Conservation (phyloP, 2,888 invertebrate species). For the Epistrophella euchroma region DNA sequence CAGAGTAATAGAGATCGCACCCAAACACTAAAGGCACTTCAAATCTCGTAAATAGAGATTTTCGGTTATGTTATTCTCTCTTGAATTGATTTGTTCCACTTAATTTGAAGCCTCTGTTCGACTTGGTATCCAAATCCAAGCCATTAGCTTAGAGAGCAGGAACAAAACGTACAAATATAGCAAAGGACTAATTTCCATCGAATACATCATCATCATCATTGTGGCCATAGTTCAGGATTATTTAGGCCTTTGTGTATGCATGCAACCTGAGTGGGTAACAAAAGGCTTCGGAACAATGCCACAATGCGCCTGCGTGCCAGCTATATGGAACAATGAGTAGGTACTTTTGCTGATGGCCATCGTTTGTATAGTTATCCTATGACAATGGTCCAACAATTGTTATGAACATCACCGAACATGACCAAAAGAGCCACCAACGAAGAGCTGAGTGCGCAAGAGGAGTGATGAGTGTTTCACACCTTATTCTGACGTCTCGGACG, state of each 20-base stretch:
- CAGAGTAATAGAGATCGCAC: conserved; percentile 73
- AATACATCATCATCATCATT: conserved; percentile 74
- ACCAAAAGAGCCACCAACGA: conserved; percentile 67
- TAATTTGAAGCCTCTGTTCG: conserved; percentile 72
- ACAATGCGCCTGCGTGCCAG: conserved; percentile 63
- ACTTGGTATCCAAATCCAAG: conserved; percentile 32
- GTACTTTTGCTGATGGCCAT: conserved; percentile 45
- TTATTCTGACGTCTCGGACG: conserved; percentile 30
- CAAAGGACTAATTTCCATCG: conserved; percentile 75
- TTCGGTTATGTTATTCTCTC: conserved; percentile 64
- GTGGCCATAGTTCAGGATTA: conserved; percentile 53
- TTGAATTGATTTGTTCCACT: conserved; percentile 73
- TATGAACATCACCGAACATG: conserved; percentile 59
- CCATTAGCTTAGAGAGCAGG: conserved; percentile 6
- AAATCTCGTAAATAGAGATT: conserved; percentile 69
- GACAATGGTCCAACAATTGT: conserved; percentile 69
- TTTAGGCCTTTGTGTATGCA: conserved; percentile 74
- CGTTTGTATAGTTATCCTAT: conserved; percentile 53
- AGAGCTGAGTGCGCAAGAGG: conserved; percentile 20
- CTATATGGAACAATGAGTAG: conserved; percentile 57
- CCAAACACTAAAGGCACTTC: conserved; percentile 50
- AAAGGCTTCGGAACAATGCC: conserved; percentile 62
- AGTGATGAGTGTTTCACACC: conserved; percentile 67
- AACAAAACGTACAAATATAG: conserved; percentile 11
- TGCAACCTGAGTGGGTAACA: conserved; percentile 71